Conservation (phyloP, 2,797 vertebrate species). For the Malacoctenus gilli region DNA sequence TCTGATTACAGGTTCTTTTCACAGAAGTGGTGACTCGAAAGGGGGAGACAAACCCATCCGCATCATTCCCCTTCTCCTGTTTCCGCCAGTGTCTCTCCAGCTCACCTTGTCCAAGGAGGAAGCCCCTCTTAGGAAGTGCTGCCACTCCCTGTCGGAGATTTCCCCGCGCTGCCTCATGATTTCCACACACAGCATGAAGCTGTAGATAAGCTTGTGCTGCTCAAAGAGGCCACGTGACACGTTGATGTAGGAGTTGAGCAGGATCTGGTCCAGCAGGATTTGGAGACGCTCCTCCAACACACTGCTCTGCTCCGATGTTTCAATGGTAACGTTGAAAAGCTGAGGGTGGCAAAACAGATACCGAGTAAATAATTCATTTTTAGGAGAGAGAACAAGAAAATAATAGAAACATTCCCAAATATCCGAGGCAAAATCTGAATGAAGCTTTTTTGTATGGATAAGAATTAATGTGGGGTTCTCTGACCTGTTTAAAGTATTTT, state of each 20-base stretch:
- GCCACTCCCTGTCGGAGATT: constrained; percentile 82
- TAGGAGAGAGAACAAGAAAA: too few species aligned
- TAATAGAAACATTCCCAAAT: too few species aligned
- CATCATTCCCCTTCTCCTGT: too few species aligned
- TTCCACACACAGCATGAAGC: constrained; percentile 85
- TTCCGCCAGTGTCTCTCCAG: too few species aligned
- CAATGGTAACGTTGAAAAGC: constrained; percentile 84
- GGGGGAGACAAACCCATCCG: too few species aligned
- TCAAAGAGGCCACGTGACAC: constrained; percentile 85
- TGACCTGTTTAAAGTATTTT: constrained; percentile 88
- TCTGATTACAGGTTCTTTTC: too few species aligned
- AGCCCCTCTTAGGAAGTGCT: constrained; percentile 80
- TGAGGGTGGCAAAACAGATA: constrained; percentile 37
- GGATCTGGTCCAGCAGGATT: constrained; percentile 79
- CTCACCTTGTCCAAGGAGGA: constrained; percentile 78
- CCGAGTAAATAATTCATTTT: neutral
- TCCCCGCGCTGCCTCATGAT: constrained; percentile 78
- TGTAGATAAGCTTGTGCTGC: constrained; percentile 86
- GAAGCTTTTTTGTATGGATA: too few species aligned
- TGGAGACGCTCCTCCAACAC: constrained; percentile 76
- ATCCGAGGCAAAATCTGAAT: too few species aligned
- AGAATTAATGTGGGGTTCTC: too few species aligned
- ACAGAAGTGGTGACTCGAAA: too few species aligned
- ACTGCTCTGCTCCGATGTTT: constrained; percentile 73
- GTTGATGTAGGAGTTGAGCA: constrained; percentile 77